Conservation (phyloP, 2,113 vertebrate genomes). For the Cyphomyrus plagiostoma region DNA sequence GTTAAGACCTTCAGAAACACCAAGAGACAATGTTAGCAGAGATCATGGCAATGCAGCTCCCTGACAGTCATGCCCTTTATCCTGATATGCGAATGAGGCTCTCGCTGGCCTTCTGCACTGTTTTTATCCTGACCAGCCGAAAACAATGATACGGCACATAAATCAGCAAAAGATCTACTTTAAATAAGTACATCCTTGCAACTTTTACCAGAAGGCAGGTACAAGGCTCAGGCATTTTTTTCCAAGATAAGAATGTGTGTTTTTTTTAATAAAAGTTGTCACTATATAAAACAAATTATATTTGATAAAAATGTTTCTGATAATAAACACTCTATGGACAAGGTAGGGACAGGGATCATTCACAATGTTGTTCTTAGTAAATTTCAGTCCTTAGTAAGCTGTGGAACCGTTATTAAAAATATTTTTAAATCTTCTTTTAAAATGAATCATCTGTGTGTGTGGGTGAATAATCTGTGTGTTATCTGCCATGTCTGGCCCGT, state of each 20-base stretch:
- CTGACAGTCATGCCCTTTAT: background rate
- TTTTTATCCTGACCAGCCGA: constrained; percentile 10
- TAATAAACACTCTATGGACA: background rate
- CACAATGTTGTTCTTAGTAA: background rate
- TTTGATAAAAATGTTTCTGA: background rate
- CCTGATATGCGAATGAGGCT: background rate
- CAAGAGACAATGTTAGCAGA: constrained; percentile 51
- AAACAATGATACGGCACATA: constrained; percentile 19
- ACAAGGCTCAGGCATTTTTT: background rate
- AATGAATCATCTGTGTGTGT: constrained; percentile 19
- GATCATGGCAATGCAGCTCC: constrained; percentile 40
- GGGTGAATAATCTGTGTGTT: constrained; percentile 28
- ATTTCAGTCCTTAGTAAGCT: background rate
- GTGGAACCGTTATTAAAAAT: background rate
- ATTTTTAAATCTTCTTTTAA: background rate
- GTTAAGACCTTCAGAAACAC: constrained; percentile 49
- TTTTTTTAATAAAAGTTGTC: background rate
- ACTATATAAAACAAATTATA: background rate
- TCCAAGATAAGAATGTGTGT: background rate
- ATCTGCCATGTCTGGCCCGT: constrained; percentile 28
- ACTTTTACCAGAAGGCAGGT: constrained; percentile 6
- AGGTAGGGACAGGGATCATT: background rate
- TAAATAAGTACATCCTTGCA: background rate
- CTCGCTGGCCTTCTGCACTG: background rate
- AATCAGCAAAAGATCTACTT: constrained; percentile 24